These are phyloP conservation scores for Todiramphus saurophagus DNA, from an alignment of 2,113 vertebrate species.

Conservation along the genomic window DNA sequence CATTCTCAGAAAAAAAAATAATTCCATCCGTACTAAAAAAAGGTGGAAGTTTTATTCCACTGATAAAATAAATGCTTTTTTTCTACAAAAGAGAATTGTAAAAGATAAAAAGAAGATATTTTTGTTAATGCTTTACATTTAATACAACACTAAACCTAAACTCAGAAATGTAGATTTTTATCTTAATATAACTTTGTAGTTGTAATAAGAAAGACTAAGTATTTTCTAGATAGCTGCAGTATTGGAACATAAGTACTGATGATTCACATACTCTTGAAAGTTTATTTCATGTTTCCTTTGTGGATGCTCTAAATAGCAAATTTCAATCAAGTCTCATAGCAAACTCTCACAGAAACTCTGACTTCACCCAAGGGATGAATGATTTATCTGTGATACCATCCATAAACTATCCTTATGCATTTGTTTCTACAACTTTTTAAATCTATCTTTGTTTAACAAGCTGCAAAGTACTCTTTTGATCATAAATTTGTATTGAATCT, in stretches of 20 bases:
- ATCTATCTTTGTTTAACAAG: slow-evolving; percentile 14
- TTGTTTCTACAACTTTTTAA: neutral
- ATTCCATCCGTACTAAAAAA: neutral
- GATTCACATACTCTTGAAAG: neutral
- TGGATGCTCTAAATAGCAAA: slow-evolving; percentile 8
- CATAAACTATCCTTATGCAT: neutral
- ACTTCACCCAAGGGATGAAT: neutral
- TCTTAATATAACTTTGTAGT: neutral
- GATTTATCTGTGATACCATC: neutral
- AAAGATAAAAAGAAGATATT: neutral
- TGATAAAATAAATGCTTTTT: neutral
- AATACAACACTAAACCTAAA: slow-evolving; percentile 3
- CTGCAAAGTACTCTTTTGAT: slow-evolving; percentile 10
- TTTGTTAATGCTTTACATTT: neutral
- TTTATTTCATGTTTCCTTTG: slow-evolving; percentile 37
- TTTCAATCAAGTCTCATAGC: neutral
- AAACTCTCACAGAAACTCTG: neutral
- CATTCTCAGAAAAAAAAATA: neutral
- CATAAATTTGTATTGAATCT: slow-evolving; percentile 5
- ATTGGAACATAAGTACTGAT: neutral
- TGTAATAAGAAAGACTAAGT: neutral
- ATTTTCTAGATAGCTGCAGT: neutral
- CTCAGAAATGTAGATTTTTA: neutral
- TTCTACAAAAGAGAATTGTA: neutral
- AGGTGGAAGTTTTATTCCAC: neutral